Evolutionary conservation across 2,113 vertebrate species (phyloP).

Genomic region (Cathartes aura): DNA sequence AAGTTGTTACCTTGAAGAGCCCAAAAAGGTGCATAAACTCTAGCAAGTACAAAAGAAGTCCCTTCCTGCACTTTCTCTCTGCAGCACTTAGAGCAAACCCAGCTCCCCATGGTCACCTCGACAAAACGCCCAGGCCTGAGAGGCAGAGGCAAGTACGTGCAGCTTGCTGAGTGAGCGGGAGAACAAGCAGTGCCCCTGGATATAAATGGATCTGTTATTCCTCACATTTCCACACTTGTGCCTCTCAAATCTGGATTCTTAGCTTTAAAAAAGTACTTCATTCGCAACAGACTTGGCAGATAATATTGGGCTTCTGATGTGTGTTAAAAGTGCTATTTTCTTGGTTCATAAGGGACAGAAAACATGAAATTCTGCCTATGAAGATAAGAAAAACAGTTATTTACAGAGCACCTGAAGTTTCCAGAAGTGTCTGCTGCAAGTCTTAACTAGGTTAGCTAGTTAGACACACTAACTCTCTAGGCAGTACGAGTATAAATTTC

Average conservation of each 20-base stretch:
- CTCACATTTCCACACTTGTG: background rate
- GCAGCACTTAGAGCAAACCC: background rate
- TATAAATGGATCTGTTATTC: slow-evolving; percentile 26
- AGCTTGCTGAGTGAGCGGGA: background rate
- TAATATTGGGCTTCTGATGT: background rate
- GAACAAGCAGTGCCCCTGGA: background rate
- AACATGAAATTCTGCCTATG: background rate
- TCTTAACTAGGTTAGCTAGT: background rate
- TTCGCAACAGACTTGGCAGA: background rate
- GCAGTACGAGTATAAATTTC: background rate
- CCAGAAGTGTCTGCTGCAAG: background rate
- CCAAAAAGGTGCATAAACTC: background rate
- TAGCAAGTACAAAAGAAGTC: background rate
- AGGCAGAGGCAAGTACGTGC: background rate
- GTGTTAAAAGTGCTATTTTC: background rate
- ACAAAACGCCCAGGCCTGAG: background rate
- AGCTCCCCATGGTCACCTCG: background rate
- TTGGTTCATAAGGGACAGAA: background rate
- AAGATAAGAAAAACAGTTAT: background rate
- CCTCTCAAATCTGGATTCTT: background rate
- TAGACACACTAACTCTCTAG: background rate
- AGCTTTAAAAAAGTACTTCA: background rate
- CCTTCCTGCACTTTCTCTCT: background rate
- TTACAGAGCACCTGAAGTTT: background rate
- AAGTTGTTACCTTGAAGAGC: background rate